These are phyloP conservation scores for Serinus canaria DNA, from an alignment of 2,113 vertebrate genomes.

Conservation along the genomic window DNA sequence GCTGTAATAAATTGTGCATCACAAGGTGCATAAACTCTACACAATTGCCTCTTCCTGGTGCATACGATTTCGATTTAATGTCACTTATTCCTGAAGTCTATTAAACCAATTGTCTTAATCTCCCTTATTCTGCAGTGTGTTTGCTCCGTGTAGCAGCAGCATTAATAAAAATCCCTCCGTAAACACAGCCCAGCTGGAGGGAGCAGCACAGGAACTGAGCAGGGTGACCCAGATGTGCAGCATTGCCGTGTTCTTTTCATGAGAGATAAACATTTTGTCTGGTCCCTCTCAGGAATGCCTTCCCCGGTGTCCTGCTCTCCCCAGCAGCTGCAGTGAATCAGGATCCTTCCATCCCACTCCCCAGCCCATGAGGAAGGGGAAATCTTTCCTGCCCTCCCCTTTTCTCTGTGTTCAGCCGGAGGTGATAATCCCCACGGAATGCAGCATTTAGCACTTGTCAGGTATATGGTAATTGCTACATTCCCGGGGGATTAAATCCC, in stretches of 20 bases:
- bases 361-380: conserved; percentile 23
- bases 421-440: conserved; percentile 68
- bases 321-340: conserved; percentile 31
- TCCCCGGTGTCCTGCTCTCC: not conserved
- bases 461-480: conserved; percentile 69
- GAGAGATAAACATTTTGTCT: conserved; percentile 29
- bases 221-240: not conserved
- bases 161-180: conserved; percentile 59
- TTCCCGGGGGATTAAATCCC: conserved; percentile 61
- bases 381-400: conserved; percentile 29
- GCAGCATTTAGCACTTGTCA: conserved; percentile 70
- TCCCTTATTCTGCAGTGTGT: not conserved
- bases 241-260: not conserved
- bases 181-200: conserved; percentile 45
- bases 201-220: not conserved
- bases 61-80: not conserved
- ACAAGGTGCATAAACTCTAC: not conserved
- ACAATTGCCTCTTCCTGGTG: not conserved
- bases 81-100: conserved; percentile 14
- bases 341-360: not conserved
- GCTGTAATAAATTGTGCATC: not conserved
- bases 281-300: conserved; percentile 23
- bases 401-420: conserved; percentile 34
- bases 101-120: conserved; percentile 54
- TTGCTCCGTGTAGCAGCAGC: conserved; percentile 4